phyloP scores from a whole-genome alignment of 2,888 invertebrate species.

The Hydropsyche betteni region DNA sequence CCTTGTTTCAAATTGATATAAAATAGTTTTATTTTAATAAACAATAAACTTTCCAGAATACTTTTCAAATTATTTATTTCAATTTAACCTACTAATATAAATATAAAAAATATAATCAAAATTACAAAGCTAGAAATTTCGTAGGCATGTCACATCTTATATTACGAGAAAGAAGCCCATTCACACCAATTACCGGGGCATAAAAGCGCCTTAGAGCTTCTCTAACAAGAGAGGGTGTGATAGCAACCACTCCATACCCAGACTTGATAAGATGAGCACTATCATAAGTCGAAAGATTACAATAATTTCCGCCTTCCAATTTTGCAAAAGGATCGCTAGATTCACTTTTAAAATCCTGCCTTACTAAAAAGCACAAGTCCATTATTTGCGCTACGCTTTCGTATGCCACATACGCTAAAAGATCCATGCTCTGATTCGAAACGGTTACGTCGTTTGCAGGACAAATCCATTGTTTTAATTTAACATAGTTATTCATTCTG shows the following conservation, averaged over 20 bases:
- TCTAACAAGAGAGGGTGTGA: conserved; percentile 82
- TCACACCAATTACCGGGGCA: conserved; percentile 69
- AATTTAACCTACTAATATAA: no score
- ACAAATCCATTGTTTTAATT: conserved; percentile 72
- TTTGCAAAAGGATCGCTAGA: conserved; percentile 76
- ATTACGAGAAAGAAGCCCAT: conserved; percentile 63
- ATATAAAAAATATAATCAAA: neutral
- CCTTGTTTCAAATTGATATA: conserved; percentile 56
- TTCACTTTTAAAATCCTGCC: conserved; percentile 77
- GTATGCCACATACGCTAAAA: conserved; percentile 86
- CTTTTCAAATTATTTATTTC: no score
- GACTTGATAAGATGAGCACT: conserved; percentile 66
- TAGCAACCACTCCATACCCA: conserved; percentile 73
- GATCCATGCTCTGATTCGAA: conserved; percentile 73
- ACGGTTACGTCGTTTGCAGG: conserved; percentile 71
- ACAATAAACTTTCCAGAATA: neutral
- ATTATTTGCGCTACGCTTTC: conserved; percentile 91
- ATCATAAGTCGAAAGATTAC: conserved; percentile 68
- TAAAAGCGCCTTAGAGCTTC: conserved; percentile 82
- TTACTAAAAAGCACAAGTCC: conserved; percentile 82
- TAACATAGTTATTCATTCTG: conserved; percentile 65
- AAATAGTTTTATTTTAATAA: conserved; percentile 37
- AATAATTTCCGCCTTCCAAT: conserved; percentile 71
- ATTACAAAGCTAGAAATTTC: conserved; percentile 50
- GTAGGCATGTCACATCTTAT: conserved; percentile 56